Evolutionary conservation across 1,140 invertebrate species (phyloP).

Genomic region (Euborellia annulipes): DNA sequence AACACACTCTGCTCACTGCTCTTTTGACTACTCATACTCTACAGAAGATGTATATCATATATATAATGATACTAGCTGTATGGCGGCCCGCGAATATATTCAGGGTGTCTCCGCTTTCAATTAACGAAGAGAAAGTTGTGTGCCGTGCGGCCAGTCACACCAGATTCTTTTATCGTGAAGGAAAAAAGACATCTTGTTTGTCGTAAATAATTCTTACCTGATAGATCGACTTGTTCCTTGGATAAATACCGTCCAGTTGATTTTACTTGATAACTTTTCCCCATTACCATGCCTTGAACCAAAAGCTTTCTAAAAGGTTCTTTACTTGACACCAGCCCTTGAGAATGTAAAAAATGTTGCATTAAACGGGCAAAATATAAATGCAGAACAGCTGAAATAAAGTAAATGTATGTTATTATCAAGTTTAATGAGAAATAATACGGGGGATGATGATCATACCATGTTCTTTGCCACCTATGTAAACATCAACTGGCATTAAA

Average conservation of each 20-base stretch:
- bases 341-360: slow-evolving; percentile 74
- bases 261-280: slow-evolving; percentile 62
- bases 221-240: slow-evolving; percentile 47
- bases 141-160: too few species aligned
- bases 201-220: slow-evolving; percentile 33
- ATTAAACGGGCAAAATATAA: slow-evolving; percentile 95
- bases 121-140: too few species aligned
- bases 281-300: slow-evolving; percentile 91
- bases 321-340: slow-evolving; percentile 46
- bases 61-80: too few species aligned
- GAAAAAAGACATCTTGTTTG: slow-evolving; percentile 29
- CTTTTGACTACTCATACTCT: too few species aligned
- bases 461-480: slow-evolving; percentile 96
- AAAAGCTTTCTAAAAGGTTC: slow-evolving; percentile 89
- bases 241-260: slow-evolving; percentile 64
- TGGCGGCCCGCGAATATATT: too few species aligned
- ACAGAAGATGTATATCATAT: too few species aligned
- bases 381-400: slow-evolving; percentile 66
- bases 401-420: slow-evolving; percentile 9
- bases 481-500: slow-evolving; percentile 82
- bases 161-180: too few species aligned
- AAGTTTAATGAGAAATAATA: slow-evolving; percentile 9
- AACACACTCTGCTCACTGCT: too few species aligned
- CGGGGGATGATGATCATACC: slow-evolving; percentile 36
- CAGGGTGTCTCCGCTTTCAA: too few species aligned